Percentiles rank a stretch among this genome's conserved stretches.
These are phyloP conservation scores for Pelusios castaneus DNA, from an alignment of 2,113 vertebrate species.

Conservation along the genomic window DNA sequence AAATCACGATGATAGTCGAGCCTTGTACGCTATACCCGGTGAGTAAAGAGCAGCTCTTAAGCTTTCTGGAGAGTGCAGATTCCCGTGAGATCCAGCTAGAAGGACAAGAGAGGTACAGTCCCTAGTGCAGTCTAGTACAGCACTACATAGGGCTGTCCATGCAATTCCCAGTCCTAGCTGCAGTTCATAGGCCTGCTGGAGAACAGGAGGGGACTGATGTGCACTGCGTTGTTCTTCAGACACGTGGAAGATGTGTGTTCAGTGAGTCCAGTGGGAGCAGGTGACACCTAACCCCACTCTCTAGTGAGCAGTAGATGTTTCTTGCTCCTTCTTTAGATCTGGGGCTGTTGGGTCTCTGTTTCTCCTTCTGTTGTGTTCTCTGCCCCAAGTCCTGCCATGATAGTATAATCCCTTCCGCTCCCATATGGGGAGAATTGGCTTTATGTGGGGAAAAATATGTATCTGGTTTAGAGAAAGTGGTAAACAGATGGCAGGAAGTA, in stretches of 20 bases:
- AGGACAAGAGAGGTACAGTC: accelerated
- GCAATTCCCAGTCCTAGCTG: background rate
- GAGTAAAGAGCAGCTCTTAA: background rate
- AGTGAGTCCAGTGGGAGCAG: background rate
- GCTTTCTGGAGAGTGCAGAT: background rate
- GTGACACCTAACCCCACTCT: accelerated
- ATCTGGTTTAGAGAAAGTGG: background rate
- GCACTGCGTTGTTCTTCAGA: too few relatives aligned
- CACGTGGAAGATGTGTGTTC: background rate
- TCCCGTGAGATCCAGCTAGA: background rate
- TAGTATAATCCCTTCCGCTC: background rate
- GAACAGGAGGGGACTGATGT: accelerated
- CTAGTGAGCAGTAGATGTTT: background rate
- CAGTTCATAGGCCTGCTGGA: background rate
- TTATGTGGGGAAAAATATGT: background rate
- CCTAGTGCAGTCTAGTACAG: background rate
- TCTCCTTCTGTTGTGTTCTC: background rate
- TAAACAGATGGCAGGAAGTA: background rate
- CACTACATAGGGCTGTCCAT: accelerated
- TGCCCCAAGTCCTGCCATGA: background rate
- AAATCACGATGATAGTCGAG: constrained; percentile 97
- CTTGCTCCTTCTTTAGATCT: background rate
- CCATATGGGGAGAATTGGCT: background rate
- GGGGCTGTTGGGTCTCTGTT: background rate
- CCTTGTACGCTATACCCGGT: constrained; percentile 98